Evolutionary conservation across 1,140 invertebrate genomes (phyloP), one percentile per base, ranked within the genome.

Genomic region (Himalopsyche phryganea): DNA sequence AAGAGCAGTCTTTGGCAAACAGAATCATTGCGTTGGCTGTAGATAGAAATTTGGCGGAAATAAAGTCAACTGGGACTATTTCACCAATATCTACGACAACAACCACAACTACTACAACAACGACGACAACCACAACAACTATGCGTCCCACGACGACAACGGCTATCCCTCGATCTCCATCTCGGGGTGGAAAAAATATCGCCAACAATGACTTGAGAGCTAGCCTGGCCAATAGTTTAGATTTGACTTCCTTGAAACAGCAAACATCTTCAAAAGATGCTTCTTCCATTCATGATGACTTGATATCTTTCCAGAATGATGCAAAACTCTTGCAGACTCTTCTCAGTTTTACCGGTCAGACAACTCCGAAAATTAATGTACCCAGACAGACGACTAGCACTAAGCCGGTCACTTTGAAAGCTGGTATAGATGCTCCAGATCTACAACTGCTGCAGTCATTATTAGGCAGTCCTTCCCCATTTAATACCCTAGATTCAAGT

Each of bases 11-110:
- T 36, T 64, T 80, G 54, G 76, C 78, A 20, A 78, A 79, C 58
- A 68, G 75, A 38, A 76, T 80, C 13, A 78, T 80, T 59, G 75
- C 77, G 19, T 65, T 78, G 6, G 76, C 76, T 50, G 74, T 80
- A 7, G 77, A 80, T 63, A 70, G 66, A 66, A 78, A 75, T 58
- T 70, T 77, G 50, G 74, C 69, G 58, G 73, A 77, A 63, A 71
- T 79, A 55, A 69, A 76, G 59, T 60, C 66, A 52, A 63, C 59
- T n/a, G 41, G 59, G 2, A 60, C 42, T 20, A 14, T 9, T 6
- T 20, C 45, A 9, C 42, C 50, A 13, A 53, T 55, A 3, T 57
- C 53, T 15, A 57, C 53, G 7, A 61, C 60, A 20, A 60, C 58
- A 5, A 47, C 57, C 41, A 45, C 53, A 1, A 57, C 60, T 14